Evolutionary conservation across 1,140 invertebrate genomes (phyloP).

Genomic region (Danaus melanippus): DNA sequence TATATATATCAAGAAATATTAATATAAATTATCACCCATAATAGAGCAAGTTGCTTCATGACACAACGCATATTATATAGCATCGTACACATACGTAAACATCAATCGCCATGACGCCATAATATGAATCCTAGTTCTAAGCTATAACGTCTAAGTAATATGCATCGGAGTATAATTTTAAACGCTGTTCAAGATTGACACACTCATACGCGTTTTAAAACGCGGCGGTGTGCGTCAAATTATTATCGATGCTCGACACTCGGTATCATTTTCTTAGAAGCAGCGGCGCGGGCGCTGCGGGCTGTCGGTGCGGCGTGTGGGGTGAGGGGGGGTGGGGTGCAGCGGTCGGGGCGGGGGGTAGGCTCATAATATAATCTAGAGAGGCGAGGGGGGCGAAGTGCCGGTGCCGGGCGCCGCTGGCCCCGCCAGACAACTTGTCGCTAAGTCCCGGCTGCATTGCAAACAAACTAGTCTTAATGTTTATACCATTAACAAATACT

Average conservation of each 20-base stretch:
- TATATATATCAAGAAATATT: too few relatives aligned
- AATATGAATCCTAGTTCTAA: too few relatives aligned
- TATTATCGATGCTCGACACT: conserved; percentile 11
- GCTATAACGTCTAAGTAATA: too few relatives aligned
- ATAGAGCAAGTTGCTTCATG: too few relatives aligned
- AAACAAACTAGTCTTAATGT: conserved; percentile 13
- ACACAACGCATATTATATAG: too few relatives aligned
- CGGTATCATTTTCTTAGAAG: conserved; percentile 61
- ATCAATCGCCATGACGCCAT: too few relatives aligned
- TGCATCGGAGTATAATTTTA: conserved; percentile 6
- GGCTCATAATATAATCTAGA: conserved; percentile 74
- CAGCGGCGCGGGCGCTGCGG: conserved; percentile 46
- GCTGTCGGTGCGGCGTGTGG: conserved; percentile 74
- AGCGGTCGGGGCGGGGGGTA: conserved; percentile 75
- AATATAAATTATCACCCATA: too few relatives aligned
- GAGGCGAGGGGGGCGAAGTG: conserved; percentile 31
- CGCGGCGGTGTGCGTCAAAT: conserved; percentile 17
- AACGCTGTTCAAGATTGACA: conserved; percentile 25
- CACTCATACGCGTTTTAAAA: conserved; percentile 19
- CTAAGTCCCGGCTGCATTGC: conserved; percentile 36
- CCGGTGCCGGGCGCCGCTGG: conserved; percentile 42
- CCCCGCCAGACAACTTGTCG: conserved; percentile 62
- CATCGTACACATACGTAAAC: too few relatives aligned
- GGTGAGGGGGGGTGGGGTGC: conserved; percentile 42
- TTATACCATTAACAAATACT: background rate